Conservation (phyloP, 1,140 invertebrate species). For the Pseudomyrmex gracilis region DNA sequence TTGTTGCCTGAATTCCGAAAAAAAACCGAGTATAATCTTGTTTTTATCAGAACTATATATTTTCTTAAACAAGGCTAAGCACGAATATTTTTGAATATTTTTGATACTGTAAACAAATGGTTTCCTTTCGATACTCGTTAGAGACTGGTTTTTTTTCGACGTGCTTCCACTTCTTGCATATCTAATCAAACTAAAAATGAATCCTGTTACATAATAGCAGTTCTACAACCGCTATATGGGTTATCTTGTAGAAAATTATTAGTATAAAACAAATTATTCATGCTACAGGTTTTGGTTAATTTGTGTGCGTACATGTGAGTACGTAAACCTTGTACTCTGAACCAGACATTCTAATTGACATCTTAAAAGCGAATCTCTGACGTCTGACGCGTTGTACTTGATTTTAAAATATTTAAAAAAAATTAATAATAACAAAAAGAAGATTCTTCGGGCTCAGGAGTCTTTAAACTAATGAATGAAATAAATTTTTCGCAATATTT, state of each 20-base stretch:
- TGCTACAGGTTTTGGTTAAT: background rate
- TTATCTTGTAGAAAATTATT: constrained; percentile 15
- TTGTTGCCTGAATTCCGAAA: background rate
- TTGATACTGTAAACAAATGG: background rate
- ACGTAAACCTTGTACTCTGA: background rate
- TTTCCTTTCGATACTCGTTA: constrained; percentile 43
- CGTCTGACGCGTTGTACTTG: too few relatives aligned
- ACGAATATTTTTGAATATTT: background rate
- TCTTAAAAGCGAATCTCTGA: too few relatives aligned
- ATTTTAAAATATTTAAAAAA: too few relatives aligned
- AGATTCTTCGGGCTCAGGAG: too few relatives aligned
- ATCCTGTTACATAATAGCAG: constrained; percentile 53
- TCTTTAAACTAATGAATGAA: too few relatives aligned
- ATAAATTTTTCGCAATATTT: too few relatives aligned
- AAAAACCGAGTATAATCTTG: background rate
- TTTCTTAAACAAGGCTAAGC: background rate
- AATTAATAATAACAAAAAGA: too few relatives aligned
- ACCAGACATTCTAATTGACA: too few relatives aligned
- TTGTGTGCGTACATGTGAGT: constrained; percentile 1
- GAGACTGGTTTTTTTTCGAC: constrained; percentile 50
- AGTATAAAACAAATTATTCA: background rate
- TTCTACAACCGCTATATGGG: constrained; percentile 19
- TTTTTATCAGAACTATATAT: constrained; percentile 16
- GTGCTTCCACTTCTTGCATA: constrained; percentile 36
- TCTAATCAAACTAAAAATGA: constrained; percentile 63